Percentiles rank a stretch among this genome's conserved stretches.
phyloP scores from a whole-genome alignment of 1,140 invertebrate genomes.

The Chironomus tepperi region DNA sequence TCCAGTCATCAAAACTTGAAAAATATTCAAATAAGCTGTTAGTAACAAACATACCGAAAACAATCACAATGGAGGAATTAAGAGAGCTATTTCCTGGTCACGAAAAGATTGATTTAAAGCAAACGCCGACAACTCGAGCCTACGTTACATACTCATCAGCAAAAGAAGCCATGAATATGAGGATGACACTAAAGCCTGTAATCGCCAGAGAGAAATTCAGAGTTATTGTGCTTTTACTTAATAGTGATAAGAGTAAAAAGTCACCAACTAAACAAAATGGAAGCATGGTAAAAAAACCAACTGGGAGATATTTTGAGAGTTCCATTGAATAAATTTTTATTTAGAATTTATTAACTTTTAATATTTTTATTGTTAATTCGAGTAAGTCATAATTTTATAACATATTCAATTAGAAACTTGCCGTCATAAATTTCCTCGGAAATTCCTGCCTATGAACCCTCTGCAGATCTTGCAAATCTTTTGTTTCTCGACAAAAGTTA shows the following conservation, averaged over 20 bases:
- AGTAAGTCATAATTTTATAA: background rate
- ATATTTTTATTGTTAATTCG: background rate
- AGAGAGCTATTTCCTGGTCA: background rate
- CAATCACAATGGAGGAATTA: background rate
- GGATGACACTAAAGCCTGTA: background rate
- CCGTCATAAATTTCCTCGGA: background rate
- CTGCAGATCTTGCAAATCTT: background rate
- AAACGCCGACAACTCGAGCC: background rate
- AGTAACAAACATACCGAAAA: background rate
- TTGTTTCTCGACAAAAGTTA: constrained; percentile 41
- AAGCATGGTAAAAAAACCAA: background rate
- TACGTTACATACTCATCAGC: background rate
- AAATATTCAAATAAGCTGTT: background rate
- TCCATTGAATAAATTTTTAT: background rate
- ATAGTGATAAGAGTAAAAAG: background rate
- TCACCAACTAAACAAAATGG: background rate
- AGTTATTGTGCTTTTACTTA: background rate
- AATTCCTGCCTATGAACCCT: background rate
- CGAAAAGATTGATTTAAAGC: background rate
- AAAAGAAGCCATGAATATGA: background rate
- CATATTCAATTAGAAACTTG: background rate
- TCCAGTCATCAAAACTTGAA: background rate
- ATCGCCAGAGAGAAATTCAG: background rate
- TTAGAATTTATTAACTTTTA: background rate
- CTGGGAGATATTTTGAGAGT: background rate